Conservation (phyloP, 1,140 invertebrate species). For the Pachypsylla venusta region DNA sequence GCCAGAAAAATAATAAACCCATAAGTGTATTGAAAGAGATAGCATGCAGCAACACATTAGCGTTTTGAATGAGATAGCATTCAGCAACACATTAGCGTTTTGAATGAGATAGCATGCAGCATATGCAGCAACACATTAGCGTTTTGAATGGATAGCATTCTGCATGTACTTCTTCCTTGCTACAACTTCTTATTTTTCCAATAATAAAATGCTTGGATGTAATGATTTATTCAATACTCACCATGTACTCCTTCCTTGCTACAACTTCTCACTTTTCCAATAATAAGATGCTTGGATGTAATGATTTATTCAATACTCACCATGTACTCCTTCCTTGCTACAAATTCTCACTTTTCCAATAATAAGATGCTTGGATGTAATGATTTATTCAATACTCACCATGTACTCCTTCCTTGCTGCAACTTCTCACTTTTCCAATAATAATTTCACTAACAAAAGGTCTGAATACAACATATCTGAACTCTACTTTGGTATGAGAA, state of each 20-base stretch:
- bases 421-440: slow-evolving; percentile 79
- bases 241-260: slow-evolving; percentile 83
- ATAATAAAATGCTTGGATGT: no score
- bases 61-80: no score
- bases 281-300: no score
- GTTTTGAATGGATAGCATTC: no score
- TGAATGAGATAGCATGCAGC: no score
- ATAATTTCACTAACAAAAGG: slow-evolving; percentile 86
- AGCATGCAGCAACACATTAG: no score
- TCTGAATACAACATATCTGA: slow-evolving; percentile 77
- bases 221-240: no score
- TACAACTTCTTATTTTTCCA: slow-evolving; percentile 82
- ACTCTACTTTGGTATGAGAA: slow-evolving; percentile 80
- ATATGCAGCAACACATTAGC: no score
- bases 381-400: slow-evolving; percentile 43
- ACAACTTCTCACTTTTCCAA: slow-evolving; percentile 74
- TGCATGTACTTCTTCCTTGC: slow-evolving; percentile 85
- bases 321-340: slow-evolving; percentile 80
- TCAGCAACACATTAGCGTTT: no score
- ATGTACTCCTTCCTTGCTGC: slow-evolving; percentile 82
- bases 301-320: slow-evolving; percentile 38
- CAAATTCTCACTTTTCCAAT: slow-evolving; percentile 73
- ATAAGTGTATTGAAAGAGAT: no score
- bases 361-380: no score
- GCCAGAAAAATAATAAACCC: no score